These are phyloP conservation scores for Formica exsecta DNA, from an alignment of 1,140 invertebrate species.

Conservation along the genomic window DNA sequence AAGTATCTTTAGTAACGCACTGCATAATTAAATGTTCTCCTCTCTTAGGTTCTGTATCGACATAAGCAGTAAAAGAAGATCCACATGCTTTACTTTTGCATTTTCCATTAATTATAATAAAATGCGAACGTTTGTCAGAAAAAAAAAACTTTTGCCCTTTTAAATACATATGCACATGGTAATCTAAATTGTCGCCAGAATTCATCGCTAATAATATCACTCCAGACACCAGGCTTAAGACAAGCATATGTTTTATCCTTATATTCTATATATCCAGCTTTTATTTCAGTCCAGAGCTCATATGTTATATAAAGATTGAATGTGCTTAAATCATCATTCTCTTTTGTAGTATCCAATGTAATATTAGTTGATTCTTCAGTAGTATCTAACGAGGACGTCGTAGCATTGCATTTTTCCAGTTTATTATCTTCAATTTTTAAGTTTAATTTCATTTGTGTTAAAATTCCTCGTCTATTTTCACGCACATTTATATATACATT, in stretches of 20 bases:
- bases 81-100: conserved; percentile 9
- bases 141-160: conserved; percentile 20
- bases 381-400: not conserved
- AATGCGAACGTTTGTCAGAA: not conserved
- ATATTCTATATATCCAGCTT: conserved; percentile 1
- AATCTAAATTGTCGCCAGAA: conserved; percentile 28
- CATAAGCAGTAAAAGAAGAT: conserved; percentile 9
- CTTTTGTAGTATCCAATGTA: not conserved
- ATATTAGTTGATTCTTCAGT: not conserved
- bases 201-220: not conserved
- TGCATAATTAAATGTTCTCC: conserved; percentile 4
- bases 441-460: not conserved
- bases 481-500: conserved; percentile 11
- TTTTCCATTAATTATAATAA: not conserved
- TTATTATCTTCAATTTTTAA: not conserved
- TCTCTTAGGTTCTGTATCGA: conserved; percentile 1
- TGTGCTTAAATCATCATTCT: not conserved
- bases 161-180: conserved; percentile 11
- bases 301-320: conserved; percentile 8
- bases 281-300: conserved; percentile 1
- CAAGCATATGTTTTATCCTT: conserved; percentile 12
- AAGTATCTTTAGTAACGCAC: not conserved
- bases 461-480: not conserved
- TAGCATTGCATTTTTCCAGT: not conserved
- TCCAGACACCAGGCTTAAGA: conserved; percentile 11